A percentile compares a stretch with the other conserved stretches of the same genome.
Evolutionary conservation across 2,888 invertebrate genomes (phyloP).

Genomic region (Ischnus inquisitorius): DNA sequence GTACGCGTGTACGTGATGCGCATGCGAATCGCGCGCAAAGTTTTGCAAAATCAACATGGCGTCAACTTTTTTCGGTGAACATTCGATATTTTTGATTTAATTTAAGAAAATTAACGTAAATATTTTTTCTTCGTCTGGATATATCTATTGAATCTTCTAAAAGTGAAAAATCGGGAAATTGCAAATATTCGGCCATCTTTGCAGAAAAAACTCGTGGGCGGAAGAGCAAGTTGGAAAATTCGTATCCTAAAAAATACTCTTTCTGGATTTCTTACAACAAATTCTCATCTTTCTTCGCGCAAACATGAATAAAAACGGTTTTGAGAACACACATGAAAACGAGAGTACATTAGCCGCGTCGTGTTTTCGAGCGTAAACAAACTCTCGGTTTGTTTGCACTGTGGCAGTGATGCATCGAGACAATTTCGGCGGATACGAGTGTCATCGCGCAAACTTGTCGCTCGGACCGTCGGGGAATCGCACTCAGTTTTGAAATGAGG

Average conservation of each 20-base stretch:
- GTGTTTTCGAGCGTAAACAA: slow-evolving; percentile 14
- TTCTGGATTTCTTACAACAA: not conserved
- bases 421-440: slow-evolving; percentile 27
- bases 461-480: slow-evolving; percentile 12
- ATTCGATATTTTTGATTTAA: slow-evolving; percentile 38
- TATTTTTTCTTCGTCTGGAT: not conserved
- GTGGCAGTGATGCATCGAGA: slow-evolving; percentile 34
- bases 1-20: not conserved
- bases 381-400: not conserved
- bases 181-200: slow-evolving; percentile 1
- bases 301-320: not conserved
- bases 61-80: not conserved
- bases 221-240: not conserved
- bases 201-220: not conserved
- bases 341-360: slow-evolving; percentile 22
- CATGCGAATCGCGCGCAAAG: not conserved
- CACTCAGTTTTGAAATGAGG: slow-evolving; percentile 27
- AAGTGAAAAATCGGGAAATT: not conserved
- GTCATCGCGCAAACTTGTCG: slow-evolving; percentile 18
- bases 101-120: slow-evolving; percentile 30
- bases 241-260: no score
- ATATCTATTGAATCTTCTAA: not conserved
- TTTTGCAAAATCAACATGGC: slow-evolving; percentile 18
- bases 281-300: slow-evolving; percentile 10
- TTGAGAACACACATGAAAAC: not conserved